Evolutionary conservation across 2,888 invertebrate genomes (phyloP).

Genomic region (Mythimna loreyi): DNA sequence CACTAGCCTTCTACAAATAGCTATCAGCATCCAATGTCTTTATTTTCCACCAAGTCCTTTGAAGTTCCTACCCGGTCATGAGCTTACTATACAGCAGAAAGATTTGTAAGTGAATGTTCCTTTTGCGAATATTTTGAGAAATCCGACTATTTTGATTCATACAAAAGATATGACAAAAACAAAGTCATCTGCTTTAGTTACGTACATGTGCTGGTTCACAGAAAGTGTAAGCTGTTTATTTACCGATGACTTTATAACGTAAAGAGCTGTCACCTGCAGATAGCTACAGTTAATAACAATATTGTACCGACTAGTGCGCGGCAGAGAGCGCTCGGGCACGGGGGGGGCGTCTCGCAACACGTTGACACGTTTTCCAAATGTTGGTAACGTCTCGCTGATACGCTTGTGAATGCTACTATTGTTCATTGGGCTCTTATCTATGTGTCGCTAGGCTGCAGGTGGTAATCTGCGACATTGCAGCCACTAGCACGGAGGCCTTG

Average conservation of each 20-base stretch:
- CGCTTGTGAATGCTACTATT: conserved; percentile 17
- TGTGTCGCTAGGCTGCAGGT: conserved; percentile 8
- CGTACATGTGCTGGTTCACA: conserved; percentile 9
- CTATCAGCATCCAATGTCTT: background rate
- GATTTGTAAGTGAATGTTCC: background rate
- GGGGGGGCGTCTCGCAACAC: conserved; percentile 24
- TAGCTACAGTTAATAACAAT: no score
- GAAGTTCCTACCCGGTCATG: background rate
- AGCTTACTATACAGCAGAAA: background rate
- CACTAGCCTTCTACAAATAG: background rate
- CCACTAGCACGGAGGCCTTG: conserved; percentile 16
- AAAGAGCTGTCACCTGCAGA: background rate
- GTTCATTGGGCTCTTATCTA: conserved; percentile 38
- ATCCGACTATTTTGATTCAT: background rate
- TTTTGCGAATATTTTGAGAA: conserved; percentile 4
- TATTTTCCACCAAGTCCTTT: background rate
- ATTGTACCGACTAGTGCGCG: conserved; percentile 11
- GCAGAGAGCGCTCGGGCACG: background rate
- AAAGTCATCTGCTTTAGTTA: background rate
- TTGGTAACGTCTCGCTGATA: conserved; percentile 24
- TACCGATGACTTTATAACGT: conserved; percentile 15
- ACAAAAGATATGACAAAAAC: background rate
- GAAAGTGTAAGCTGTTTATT: conserved; percentile 34
- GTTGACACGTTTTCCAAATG: conserved; percentile 50
- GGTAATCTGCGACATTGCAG: conserved; percentile 23